Base-by-base conservation (phyloP, 2,797 vertebrate species). In the Anabas testudineus region DNA sequence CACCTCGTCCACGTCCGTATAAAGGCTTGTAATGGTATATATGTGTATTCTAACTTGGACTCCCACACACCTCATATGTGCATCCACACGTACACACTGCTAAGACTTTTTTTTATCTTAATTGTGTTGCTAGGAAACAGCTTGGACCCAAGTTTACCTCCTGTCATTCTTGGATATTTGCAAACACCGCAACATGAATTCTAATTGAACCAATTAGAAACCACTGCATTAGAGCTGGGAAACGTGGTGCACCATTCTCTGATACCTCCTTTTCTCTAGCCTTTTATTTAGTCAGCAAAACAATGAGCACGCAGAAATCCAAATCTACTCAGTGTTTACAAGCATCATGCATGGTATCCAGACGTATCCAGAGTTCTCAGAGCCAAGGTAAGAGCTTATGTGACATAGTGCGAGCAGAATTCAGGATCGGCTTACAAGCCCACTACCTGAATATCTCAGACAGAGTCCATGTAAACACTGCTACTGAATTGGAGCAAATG, bases 401-500 rank as follows among this genome's bases (percentile, higher is more conserved):
- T 46, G 36, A 43, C 13, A 53, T 1, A 13, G 32, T 46, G 22
- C 19, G 22, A 60, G 34, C 2, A 55, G 49, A 15, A 71, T 55
- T 63, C 19, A 22, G 14, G 46, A 64, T 69, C 53, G 52, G 68
- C 49, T 63, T 19, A 26, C 48, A 51, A 59, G 45, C 62, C 45
- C 19, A 21, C 21, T 43, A 60, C 63, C 37, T 41, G 42, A 80
- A 75, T 53, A 51, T 76, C 45, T 57, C 45, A 19, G 46, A 14
- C 18, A 68, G 26, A 45, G 28, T 21, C 55, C 19, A 15, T 71
- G 36, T 69, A 76, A 85, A 82, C 59, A 69, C 68, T 10, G 24
- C 51, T 41, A 58, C 24, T 71, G 55, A 81, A 67, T 59, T 39
- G 36, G 61, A 68, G 76, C 70, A 59, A n/a, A 34, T 69, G 69